Evolutionary conservation across 2,113 vertebrate species (phyloP).

Genomic region (Seriola dumerili): DNA sequence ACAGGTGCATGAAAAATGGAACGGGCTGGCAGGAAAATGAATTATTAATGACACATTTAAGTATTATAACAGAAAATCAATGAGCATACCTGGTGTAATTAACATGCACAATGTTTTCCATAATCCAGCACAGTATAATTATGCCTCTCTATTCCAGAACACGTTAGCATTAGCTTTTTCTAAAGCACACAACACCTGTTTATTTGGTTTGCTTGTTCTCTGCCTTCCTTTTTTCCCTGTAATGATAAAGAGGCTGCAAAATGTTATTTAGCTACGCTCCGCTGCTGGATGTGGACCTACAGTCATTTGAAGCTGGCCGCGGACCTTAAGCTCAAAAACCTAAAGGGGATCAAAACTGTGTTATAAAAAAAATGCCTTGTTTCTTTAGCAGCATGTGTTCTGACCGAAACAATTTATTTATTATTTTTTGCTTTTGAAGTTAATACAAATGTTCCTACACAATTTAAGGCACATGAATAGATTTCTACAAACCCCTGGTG

Average conservation of each 20-base stretch:
- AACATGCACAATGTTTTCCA: conserved; percentile 87
- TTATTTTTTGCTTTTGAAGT: conserved; percentile 13
- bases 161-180: conserved; percentile 86
- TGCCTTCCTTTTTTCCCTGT: conserved; percentile 61
- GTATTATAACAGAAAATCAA: conserved; percentile 89
- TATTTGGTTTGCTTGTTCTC: conserved; percentile 84
- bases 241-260: conserved; percentile 77
- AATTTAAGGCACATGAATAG: conserved; percentile 17
- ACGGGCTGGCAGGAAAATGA: conserved; percentile 84
- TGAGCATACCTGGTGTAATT: conserved; percentile 88
- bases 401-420: conserved; percentile 3
- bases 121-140: conserved; percentile 88
- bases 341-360: conserved; percentile 62
- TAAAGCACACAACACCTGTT: conserved; percentile 87
- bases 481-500: background rate
- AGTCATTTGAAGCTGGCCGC: conserved; percentile 62
- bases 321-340: conserved; percentile 60
- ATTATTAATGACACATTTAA: conserved; percentile 89
- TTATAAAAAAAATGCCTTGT: conserved; percentile 35
- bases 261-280: conserved; percentile 72
- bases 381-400: conserved; percentile 4
- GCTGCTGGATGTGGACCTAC: conserved; percentile 57
- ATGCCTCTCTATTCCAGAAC: conserved; percentile 86
- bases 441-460: conserved; percentile 21
- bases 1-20: conserved; percentile 87